These are phyloP conservation scores for Caenorhabditis angaria DNA, from an alignment of 2,888 invertebrate species.

Conservation along the genomic window DNA sequence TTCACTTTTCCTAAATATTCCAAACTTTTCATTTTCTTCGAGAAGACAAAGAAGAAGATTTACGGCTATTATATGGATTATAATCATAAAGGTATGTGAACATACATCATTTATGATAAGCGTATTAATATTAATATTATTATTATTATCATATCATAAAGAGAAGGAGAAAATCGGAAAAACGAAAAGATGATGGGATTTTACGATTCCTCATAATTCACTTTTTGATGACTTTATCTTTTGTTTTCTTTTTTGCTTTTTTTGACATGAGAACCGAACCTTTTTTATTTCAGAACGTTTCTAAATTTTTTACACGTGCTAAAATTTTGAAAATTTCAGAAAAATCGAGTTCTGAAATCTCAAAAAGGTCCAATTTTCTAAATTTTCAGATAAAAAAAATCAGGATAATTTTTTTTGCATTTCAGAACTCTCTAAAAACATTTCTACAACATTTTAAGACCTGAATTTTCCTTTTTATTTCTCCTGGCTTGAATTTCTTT, in stretches of 20 bases:
- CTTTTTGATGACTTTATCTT: background rate
- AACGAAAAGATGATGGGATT: background rate
- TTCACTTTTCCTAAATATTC: background rate
- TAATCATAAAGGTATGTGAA: background rate
- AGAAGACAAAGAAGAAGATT: background rate
- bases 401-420: no score
- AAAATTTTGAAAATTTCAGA: no score
- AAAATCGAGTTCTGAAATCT: no score
- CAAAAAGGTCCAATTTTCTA: no score
- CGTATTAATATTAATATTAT: background rate
- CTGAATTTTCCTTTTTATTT: no score
- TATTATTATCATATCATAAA: background rate
- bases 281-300: no score
- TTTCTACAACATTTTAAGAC: no score
- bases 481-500: no score
- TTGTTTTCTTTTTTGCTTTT: background rate
- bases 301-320: no score
- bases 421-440: no score
- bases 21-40: background rate
- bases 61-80: conserved; percentile 1
- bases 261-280: background rate
- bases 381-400: no score
- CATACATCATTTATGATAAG: background rate
- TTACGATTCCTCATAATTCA: background rate
- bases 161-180: no score